These are phyloP conservation scores for Osedax frankpressi DNA, from an alignment of 2,888 invertebrate species.

Conservation along the genomic window DNA sequence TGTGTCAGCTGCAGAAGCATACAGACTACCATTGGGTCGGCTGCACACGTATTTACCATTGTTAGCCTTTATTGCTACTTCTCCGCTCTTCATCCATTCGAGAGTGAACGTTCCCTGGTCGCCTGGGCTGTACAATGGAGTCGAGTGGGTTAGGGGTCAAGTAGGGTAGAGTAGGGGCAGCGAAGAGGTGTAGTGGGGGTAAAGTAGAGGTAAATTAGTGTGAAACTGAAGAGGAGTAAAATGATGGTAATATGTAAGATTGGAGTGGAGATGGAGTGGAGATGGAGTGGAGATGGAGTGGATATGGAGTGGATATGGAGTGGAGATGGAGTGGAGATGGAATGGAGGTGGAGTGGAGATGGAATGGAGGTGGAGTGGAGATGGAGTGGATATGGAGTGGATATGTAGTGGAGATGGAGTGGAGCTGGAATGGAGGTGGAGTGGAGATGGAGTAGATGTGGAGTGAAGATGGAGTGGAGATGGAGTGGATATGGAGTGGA, in stretches of 20 bases:
- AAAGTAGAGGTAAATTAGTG: neutral
- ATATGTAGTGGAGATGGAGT: too few relatives aligned
- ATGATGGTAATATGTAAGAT: too few relatives aligned
- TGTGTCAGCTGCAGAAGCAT: slow-evolving; percentile 68
- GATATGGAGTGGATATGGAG: too few relatives aligned
- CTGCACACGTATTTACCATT: slow-evolving; percentile 86
- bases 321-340: too few relatives aligned
- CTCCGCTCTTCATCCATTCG: slow-evolving; percentile 80
- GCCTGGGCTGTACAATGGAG: neutral
- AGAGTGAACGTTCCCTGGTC: slow-evolving; percentile 60
- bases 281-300: neutral
- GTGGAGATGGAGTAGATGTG: too few relatives aligned
- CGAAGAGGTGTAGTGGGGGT: neutral
- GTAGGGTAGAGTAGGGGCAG: neutral
- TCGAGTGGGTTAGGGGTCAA: neutral
- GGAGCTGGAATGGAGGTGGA: too few relatives aligned
- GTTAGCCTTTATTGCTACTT: slow-evolving; percentile 78
- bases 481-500: too few relatives aligned
- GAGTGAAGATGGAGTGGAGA: too few relatives aligned
- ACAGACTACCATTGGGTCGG: slow-evolving; percentile 83
- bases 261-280: neutral
- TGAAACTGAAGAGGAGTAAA: too few relatives aligned
- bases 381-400: too few relatives aligned
- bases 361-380: too few relatives aligned
- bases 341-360: too few relatives aligned